Evolutionary conservation across 2,113 vertebrate genomes (phyloP), one percentile per base, ranked within the genome.

Genomic region (Trichomycterus rosablanca): DNA sequence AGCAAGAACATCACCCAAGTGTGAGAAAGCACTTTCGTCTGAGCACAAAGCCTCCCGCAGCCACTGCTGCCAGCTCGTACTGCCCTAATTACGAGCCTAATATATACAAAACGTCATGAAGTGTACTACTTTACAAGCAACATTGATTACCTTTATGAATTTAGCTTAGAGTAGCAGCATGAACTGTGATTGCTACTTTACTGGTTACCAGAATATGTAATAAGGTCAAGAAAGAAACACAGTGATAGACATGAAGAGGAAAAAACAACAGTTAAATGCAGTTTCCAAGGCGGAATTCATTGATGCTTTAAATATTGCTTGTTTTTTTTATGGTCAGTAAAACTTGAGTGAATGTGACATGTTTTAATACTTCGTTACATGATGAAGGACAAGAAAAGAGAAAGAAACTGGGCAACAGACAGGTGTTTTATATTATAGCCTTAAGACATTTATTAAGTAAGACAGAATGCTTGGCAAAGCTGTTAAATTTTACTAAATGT

Each of bases 1-100:
- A 70, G 77, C 76, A 80, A 81, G 82, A 83, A 85, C 83, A 74
- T 84, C 82, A 79, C 54, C 83, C 78, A 79, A 72, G 69, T 76
- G 80, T 50, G 66, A 67, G 82, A 83, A 82, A 84, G 78, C 62
- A 76, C 73, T 83, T 83, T 85, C 82, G 82, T 68, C 71, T 57
- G 74, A 61, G 78, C 76, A 74, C 67, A 19, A 55, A 55, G 43
- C 23, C 19, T 39, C 30, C 58, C 8, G 24, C 43, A 30, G 49
- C 48, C 45, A 23, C 49, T 2, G 50, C 14, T 60, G 64, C 56
- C 54, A 57, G 79, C 80, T 81, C 80, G 81, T 76, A 75, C 48
- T 15, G 28, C 49, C 50, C 40, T 35, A 12, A 53, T 73, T 54
- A 59, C 72, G 62, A 52, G 61, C 71, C 59, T 64, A 64, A 64